Evolutionary conservation across 2,113 vertebrate species (phyloP), one percentile per base, ranked within the genome.

Genomic region (Lepus americanus): DNA sequence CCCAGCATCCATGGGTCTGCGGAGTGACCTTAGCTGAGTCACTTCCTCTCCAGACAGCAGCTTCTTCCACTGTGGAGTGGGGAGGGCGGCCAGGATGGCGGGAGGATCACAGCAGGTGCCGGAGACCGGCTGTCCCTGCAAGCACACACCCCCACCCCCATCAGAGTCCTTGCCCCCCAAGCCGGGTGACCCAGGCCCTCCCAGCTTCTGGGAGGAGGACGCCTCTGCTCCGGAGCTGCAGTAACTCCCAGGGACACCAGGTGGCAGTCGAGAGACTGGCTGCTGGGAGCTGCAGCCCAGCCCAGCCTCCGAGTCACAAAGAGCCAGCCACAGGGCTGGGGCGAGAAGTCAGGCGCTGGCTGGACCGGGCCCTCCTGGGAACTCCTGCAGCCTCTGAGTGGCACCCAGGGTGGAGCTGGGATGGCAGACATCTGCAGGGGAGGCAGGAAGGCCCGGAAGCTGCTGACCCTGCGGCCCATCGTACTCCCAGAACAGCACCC

Each of bases 251-350:
- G 0, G 8, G 5, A 89, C 97, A 7, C 95, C 87, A 96, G 97
- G 89, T 96, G 97, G 95, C 95, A 97, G 85, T 94, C 19, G 31
- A 63, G 86, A 87, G 55, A 77, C 82, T 27, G 17, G 44, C 29
- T 23, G 64, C 59, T 31, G 1, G 0, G 31, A 49, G 61, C 76
- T 22, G 9, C 83, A 19, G 74, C 77, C 77, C 51, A 86, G 44
- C 67, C 77, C 91, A 91, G 55, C 31, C 61, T 49, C 64, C 44
- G 33, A 27, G 72, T 66, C 96, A 96, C 96, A 96, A 94, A 97
- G 94, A 77, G 88, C 79, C 55, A 59, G 55, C 14, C 73, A 31
- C 73, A 31, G 76, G 53, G 67, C 51, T 22, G 55, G 64, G 61
- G 66, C 12, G 55, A 59, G 19, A 11, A 49, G 29, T 33, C 59